A percentile compares a stretch with the other conserved stretches of the same genome.
These are phyloP conservation scores for Aphelenchoides avenae DNA, from an alignment of 1,140 invertebrate species.

Conservation along the genomic window DNA sequence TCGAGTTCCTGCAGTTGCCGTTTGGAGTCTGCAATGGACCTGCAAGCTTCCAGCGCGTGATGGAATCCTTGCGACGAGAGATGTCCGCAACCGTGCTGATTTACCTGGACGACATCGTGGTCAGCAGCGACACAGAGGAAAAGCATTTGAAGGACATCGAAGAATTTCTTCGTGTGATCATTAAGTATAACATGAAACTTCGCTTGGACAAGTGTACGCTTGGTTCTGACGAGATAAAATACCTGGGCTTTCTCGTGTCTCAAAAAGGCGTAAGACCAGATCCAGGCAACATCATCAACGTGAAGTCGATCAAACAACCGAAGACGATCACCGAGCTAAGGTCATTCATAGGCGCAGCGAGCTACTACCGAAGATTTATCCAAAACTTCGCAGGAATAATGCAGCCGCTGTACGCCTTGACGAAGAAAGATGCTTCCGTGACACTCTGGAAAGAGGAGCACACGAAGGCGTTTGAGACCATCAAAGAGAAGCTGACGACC, in stretches of 20 bases:
- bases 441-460: background rate
- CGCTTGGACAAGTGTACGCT: conserved; percentile 19
- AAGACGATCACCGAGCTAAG: conserved; percentile 20
- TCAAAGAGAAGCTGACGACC: conserved; percentile 3
- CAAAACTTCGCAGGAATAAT: conserved; percentile 10
- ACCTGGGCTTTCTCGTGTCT: conserved; percentile 17
- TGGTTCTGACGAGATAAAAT: conserved; percentile 3
- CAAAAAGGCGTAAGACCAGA: conserved; percentile 14
- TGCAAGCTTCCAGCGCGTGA: conserved; percentile 6
- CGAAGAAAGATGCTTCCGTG: conserved; percentile 15
- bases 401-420: conserved; percentile 16
- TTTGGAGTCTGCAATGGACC: conserved; percentile 17
- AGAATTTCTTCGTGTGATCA: conserved; percentile 4
- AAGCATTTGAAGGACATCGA: conserved; percentile 17
- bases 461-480: conserved; percentile 11
- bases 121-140: conserved; percentile 5
- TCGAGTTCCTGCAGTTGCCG: conserved; percentile 10
- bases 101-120: conserved; percentile 25
- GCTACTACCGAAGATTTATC: conserved; percentile 23
- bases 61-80: conserved; percentile 15
- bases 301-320: conserved; percentile 5
- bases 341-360: conserved; percentile 14
- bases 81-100: conserved; percentile 16
- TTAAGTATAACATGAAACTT: conserved; percentile 5
- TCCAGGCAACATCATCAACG: conserved; percentile 4